These are phyloP conservation scores for Apis florea DNA, from an alignment of 1,140 invertebrate genomes.

Conservation along the genomic window DNA sequence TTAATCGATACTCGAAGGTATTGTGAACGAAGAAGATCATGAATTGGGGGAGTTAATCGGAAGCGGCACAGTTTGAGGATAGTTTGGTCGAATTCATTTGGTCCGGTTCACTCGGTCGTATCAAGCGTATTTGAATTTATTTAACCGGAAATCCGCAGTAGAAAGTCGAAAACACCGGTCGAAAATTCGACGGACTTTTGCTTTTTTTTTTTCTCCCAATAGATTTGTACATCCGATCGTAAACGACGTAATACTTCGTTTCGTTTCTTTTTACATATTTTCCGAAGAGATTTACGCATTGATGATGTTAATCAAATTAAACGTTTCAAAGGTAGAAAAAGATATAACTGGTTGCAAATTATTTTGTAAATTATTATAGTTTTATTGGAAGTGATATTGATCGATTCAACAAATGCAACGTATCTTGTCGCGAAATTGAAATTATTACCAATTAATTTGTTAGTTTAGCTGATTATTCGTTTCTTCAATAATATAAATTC, in stretches of 20 bases:
- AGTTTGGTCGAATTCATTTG: conserved; percentile 21
- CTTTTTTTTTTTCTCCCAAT: neutral
- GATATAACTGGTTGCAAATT: neutral
- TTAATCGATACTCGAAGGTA: conserved; percentile 13
- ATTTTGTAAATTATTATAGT: too few species aligned
- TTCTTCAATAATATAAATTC: too few species aligned
- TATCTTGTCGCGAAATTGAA: too few species aligned
- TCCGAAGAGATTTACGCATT: neutral
- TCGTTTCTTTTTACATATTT: neutral
- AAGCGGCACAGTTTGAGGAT: neutral
- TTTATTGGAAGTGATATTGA: too few species aligned
- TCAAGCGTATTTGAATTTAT: conserved; percentile 21
- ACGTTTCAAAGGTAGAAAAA: neutral
- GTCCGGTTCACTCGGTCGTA: neutral
- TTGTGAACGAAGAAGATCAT: conserved; percentile 12
- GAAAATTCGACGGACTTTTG: neutral
- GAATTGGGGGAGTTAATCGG: conserved; percentile 22
- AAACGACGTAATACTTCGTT: neutral
- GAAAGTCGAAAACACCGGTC: neutral
- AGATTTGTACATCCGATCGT: neutral
- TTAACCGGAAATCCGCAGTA: neutral
- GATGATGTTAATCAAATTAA: neutral
- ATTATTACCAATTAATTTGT: too few species aligned
- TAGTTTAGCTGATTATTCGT: too few species aligned
- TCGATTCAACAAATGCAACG: too few species aligned